A percentile compares a stretch with the other conserved stretches of the same genome.
These are phyloP conservation scores for Pedionomus torquatus DNA, from an alignment of 2,113 vertebrate genomes.

Conservation along the genomic window DNA sequence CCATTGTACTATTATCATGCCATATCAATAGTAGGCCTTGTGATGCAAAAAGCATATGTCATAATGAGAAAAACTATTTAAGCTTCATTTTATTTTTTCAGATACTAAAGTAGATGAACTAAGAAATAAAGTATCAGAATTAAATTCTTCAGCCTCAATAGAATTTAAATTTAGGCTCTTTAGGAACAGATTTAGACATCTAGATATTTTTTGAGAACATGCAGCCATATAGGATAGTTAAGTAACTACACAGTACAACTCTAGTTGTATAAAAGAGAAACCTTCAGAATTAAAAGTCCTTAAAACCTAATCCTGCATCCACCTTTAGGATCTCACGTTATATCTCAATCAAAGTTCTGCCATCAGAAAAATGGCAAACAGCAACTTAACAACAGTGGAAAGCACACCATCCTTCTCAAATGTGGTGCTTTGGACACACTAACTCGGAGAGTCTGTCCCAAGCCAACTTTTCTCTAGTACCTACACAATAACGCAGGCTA, in stretches of 20 bases:
- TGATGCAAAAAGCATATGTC: constrained; percentile 38
- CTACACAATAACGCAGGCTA: not conserved
- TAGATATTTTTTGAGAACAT: not conserved
- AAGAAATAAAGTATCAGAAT: not conserved
- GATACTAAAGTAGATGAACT: not conserved
- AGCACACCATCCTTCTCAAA: not conserved
- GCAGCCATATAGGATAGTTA: not conserved
- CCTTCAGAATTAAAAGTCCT: not conserved
- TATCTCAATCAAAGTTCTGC: not conserved
- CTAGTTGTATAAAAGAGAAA: not conserved
- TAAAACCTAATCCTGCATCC: not conserved
- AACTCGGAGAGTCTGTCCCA: not conserved
- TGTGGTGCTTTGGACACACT: not conserved
- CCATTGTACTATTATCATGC: constrained; percentile 61
- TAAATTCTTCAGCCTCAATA: not conserved
- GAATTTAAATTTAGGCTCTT: not conserved
- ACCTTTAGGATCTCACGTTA: not conserved
- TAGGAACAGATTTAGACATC: not conserved
- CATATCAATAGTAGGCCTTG: constrained; percentile 25
- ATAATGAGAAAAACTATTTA: not conserved
- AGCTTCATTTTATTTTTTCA: not conserved
- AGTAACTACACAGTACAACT: not conserved
- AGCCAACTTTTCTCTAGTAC: not conserved
- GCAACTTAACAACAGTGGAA: not conserved
- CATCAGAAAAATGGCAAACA: not conserved